Conservation (phyloP, 2,888 invertebrate species). For the Opisthograptis luteolata region DNA sequence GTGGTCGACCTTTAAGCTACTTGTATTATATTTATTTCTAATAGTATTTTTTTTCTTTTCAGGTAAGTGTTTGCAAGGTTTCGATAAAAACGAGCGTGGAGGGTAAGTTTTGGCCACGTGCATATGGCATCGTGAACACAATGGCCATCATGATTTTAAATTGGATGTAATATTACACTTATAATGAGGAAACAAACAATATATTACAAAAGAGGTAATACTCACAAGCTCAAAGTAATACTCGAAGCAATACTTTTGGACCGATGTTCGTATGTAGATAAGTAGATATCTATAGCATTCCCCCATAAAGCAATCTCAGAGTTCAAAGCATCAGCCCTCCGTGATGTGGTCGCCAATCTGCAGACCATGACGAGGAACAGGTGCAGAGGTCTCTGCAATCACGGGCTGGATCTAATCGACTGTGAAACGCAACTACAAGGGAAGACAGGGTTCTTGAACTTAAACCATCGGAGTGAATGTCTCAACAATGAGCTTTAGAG, state of each 20-base stretch:
- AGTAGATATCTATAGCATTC: too few species aligned
- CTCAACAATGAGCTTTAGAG: too few species aligned
- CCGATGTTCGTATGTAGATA: too few species aligned
- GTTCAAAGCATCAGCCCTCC: conserved; percentile 13
- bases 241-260: too few species aligned
- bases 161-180: too few species aligned
- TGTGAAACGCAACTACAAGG: conserved; percentile 55
- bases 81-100: conserved; percentile 45
- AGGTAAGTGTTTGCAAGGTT: conserved; percentile 66
- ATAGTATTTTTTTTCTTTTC: conserved; percentile 64
- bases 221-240: too few species aligned
- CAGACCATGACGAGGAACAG: conserved; percentile 48
- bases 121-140: background rate
- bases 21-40: conserved; percentile 62
- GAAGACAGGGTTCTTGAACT: conserved; percentile 39
- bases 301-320: too few species aligned
- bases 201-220: too few species aligned
- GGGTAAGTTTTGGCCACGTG: conserved; percentile 50
- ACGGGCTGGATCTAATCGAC: conserved; percentile 50
- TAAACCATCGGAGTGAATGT: too few species aligned
- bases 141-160: background rate
- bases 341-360: conserved; percentile 22
- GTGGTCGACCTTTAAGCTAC: conserved; percentile 65
- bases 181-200: background rate
- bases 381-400: conserved; percentile 48